A percentile compares a stretch with the other conserved stretches of the same genome.
These are phyloP conservation scores for Galaxias olidus DNA, from an alignment of 2,797 vertebrate species.

Conservation along the genomic window DNA sequence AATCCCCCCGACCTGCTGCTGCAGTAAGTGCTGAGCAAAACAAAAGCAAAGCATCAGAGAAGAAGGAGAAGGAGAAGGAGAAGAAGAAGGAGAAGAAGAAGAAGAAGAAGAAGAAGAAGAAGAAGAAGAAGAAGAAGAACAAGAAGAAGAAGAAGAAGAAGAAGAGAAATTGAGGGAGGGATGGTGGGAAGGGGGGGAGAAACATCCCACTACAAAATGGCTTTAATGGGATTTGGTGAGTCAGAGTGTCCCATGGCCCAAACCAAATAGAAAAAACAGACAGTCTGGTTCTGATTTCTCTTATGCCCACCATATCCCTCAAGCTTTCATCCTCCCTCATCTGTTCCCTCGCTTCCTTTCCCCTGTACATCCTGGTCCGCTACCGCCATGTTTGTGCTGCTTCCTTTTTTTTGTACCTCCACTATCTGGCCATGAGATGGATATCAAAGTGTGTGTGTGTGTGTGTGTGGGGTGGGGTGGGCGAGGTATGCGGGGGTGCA, in stretches of 20 bases:
- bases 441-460: slow-evolving; percentile 89
- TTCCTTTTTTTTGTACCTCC: slow-evolving; percentile 78
- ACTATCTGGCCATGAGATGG: slow-evolving; percentile 86
- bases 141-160: too few species aligned
- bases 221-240: slow-evolving; percentile 81
- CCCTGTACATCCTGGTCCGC: slow-evolving; percentile 67
- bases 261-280: slow-evolving; percentile 83
- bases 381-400: slow-evolving; percentile 73
- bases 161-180: too few species aligned
- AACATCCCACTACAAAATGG: slow-evolving; percentile 70
- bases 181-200: slow-evolving; percentile 43
- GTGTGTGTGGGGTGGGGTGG: too few species aligned
- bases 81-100: too few species aligned
- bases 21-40: slow-evolving; percentile 62
- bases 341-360: slow-evolving; percentile 39
- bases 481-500: too few species aligned
- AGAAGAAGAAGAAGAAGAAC: too few species aligned
- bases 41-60: slow-evolving; percentile 64
- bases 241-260: slow-evolving; percentile 78
- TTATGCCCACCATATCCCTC: slow-evolving; percentile 67
- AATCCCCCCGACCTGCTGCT: slow-evolving; percentile 61
- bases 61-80: too few species aligned
- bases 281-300: slow-evolving; percentile 86
- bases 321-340: slow-evolving; percentile 49
- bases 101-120: too few species aligned